Conservation (phyloP, 2,113 vertebrate genomes). For the Argyrosomus japonicus region DNA sequence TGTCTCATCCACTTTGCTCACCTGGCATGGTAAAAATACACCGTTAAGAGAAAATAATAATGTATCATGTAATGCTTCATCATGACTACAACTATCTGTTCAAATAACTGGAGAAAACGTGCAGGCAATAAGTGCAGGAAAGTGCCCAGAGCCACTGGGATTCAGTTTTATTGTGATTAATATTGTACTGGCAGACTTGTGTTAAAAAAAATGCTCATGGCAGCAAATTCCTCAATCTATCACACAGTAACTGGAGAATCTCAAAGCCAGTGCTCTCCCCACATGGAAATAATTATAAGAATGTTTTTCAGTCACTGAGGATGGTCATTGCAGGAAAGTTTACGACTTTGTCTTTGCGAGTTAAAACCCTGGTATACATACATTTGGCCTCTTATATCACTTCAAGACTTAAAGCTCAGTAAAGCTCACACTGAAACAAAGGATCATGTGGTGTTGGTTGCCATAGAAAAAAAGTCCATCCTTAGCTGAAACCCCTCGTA, state of each 20-base stretch:
- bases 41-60: background rate
- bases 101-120: background rate
- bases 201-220: no score
- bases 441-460: background rate
- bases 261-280: no score
- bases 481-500: background rate
- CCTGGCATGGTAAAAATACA: background rate
- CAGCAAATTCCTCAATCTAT: no score
- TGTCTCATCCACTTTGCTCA: background rate
- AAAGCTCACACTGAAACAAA: slow-evolving; percentile 25
- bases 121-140: background rate
- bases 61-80: background rate
- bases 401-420: background rate
- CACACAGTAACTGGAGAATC: no score
- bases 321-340: no score
- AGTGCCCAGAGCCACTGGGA: background rate
- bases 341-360: background rate
- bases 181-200: background rate
- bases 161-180: background rate
- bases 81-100: background rate
- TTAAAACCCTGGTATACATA: background rate
- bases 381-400: background rate
- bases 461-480: slow-evolving; percentile 10
- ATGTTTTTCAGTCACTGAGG: background rate
- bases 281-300: no score